These are phyloP conservation scores for Hypsopygia costalis DNA, from an alignment of 2,888 invertebrate species.

Conservation along the genomic window DNA sequence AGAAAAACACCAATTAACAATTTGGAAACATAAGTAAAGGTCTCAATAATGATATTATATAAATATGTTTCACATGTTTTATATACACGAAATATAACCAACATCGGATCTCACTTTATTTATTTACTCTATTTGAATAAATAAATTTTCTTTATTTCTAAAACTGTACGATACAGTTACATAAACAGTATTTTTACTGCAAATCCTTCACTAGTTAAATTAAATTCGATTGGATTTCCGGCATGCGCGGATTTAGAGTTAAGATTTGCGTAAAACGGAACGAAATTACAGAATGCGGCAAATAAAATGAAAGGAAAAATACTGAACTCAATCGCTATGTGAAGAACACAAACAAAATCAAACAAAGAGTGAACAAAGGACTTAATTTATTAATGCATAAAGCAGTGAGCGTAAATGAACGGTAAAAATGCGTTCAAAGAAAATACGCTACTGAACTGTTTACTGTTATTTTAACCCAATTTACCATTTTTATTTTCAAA, in stretches of 20 bases:
- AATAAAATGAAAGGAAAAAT: conserved; percentile 3
- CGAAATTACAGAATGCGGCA: conserved; percentile 2
- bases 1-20: too few relatives aligned
- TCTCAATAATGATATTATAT: too few relatives aligned
- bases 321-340: not conserved
- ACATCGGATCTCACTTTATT: too few relatives aligned
- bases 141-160: too few relatives aligned
- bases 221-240: not conserved
- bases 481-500: too few relatives aligned
- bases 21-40: too few relatives aligned
- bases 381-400: not conserved
- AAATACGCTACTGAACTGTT: not conserved
- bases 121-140: too few relatives aligned
- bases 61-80: too few relatives aligned
- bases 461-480: not conserved
- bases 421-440: conserved; percentile 4
- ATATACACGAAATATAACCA: too few relatives aligned
- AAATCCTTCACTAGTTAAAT: not conserved
- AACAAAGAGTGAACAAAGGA: not conserved
- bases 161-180: too few relatives aligned
- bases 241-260: not conserved
- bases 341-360: not conserved
- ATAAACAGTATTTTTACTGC: not conserved
- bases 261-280: not conserved
- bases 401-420: not conserved